These are phyloP conservation scores for Protobothrops mucrosquamatus DNA, from an alignment of 2,113 vertebrate genomes.

Conservation along the genomic window DNA sequence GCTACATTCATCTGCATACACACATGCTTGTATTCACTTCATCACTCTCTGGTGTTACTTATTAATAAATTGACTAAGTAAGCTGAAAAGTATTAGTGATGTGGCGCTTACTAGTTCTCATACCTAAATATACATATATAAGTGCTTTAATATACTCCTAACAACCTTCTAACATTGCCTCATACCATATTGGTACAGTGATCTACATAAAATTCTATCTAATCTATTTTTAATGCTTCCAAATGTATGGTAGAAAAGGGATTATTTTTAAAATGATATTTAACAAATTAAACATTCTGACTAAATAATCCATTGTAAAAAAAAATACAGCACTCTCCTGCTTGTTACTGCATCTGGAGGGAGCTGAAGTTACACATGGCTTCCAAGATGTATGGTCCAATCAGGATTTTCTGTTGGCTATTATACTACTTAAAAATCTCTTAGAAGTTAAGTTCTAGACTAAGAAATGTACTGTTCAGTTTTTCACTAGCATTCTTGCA, in stretches of 20 bases:
- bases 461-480: background rate
- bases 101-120: background rate
- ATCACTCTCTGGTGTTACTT: background rate
- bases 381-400: background rate
- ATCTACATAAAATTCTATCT: background rate
- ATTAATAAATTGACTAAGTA: background rate
- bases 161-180: background rate
- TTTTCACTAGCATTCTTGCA: background rate
- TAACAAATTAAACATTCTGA: background rate
- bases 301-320: background rate
- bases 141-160: background rate
- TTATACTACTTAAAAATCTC: background rate
- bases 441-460: background rate
- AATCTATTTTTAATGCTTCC: background rate
- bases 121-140: background rate
- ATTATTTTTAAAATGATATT: background rate
- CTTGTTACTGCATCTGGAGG: background rate
- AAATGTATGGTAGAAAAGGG: background rate
- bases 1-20: background rate
- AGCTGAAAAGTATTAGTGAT: slow-evolving; percentile 1
- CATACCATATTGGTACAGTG: background rate
- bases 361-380: background rate
- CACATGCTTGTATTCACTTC: background rate
- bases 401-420: background rate
- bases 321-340: background rate